These are phyloP conservation scores for Cephalopterus ornatus DNA, from an alignment of 2,113 vertebrate species.

Conservation along the genomic window DNA sequence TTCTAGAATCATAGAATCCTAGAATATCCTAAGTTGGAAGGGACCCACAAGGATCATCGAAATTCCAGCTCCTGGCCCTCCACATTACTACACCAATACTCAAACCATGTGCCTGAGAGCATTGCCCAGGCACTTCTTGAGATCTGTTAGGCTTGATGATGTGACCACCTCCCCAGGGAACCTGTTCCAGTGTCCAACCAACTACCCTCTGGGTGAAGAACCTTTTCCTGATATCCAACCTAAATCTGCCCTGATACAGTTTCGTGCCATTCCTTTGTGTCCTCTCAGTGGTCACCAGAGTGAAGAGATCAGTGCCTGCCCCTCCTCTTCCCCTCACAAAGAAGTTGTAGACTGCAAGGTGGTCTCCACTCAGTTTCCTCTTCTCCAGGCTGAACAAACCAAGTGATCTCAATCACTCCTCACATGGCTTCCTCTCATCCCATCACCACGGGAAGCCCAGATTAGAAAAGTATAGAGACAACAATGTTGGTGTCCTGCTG, in stretches of 20 bases:
- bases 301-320: not conserved
- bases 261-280: not conserved
- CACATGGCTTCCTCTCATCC: not conserved
- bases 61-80: not conserved
- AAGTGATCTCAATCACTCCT: fast-evolving
- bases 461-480: not conserved
- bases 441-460: not conserved
- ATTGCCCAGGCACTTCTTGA: not conserved
- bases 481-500: not conserved
- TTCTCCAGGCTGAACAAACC: not conserved
- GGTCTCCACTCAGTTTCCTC: not conserved
- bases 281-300: not conserved
- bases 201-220: not conserved
- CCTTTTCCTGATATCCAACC: not conserved
- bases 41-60: not conserved
- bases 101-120: not conserved
- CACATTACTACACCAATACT: not conserved
- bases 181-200: not conserved
- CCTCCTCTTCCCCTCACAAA: not conserved
- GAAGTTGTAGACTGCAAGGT: not conserved
- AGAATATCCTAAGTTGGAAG: not conserved
- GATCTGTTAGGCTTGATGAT: not conserved
- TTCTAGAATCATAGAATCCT: not conserved
- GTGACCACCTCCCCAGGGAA: not conserved
- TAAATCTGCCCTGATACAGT: not conserved